These are phyloP conservation scores for Drosophila maculinotata DNA, from an alignment of 2,888 invertebrate genomes.

Conservation along the genomic window DNA sequence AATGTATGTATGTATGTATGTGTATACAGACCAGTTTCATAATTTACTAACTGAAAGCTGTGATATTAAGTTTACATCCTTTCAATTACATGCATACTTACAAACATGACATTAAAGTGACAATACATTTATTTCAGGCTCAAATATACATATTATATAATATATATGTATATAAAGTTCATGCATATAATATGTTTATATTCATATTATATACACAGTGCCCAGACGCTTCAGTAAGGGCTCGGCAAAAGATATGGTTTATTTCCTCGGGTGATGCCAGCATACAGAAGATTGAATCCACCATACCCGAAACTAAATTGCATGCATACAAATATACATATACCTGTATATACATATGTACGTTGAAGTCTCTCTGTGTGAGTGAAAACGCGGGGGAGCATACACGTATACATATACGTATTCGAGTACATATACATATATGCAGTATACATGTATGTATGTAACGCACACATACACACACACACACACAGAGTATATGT, in stretches of 20 bases:
- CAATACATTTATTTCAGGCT: not conserved
- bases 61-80: not conserved
- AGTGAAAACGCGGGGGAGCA: slow-evolving; percentile 21
- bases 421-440: slow-evolving; percentile 1
- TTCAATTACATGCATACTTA: not conserved
- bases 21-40: slow-evolving; percentile 26
- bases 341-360: slow-evolving; percentile 64
- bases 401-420: slow-evolving; percentile 22
- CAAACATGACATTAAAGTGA: not conserved
- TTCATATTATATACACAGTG: slow-evolving; percentile 15
- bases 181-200: slow-evolving; percentile 8
- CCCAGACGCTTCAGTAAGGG: slow-evolving; percentile 22
- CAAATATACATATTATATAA: not conserved
- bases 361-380: slow-evolving; percentile 24
- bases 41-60: slow-evolving; percentile 6
- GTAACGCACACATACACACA: slow-evolving; percentile 20
- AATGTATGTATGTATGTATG: slow-evolving; percentile 3
- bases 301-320: slow-evolving; percentile 54
- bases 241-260: slow-evolving; percentile 50
- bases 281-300: slow-evolving; percentile 71
- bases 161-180: not conserved
- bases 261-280: slow-evolving; percentile 77
- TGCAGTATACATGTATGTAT: slow-evolving; percentile 24
- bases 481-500: too few relatives aligned
- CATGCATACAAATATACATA: slow-evolving; percentile 39